A percentile compares a stretch with the other conserved stretches of the same genome.
Conservation (phyloP, 2,888 invertebrate species). For the Coronaproctus castanopsis region DNA sequence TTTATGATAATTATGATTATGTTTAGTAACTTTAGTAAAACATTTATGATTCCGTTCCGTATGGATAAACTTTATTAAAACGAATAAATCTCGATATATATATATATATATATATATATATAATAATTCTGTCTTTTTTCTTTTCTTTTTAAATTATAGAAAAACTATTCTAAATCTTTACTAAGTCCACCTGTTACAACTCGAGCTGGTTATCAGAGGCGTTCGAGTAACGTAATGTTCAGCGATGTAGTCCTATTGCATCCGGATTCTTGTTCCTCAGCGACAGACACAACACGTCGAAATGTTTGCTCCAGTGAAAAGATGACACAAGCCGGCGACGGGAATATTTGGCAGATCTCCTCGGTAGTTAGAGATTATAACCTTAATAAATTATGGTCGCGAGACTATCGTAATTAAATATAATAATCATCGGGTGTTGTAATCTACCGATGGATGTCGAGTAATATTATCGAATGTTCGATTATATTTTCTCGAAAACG, state of each 20-base stretch:
- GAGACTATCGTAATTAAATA: too few species aligned
- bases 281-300: slow-evolving; percentile 10
- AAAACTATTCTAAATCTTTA: not conserved
- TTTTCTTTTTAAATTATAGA: too few species aligned
- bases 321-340: slow-evolving; percentile 67
- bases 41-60: too few species aligned
- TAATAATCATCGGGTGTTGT: not conserved
- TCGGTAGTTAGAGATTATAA: not conserved
- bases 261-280: slow-evolving; percentile 20
- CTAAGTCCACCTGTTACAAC: not conserved
- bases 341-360: slow-evolving; percentile 37
- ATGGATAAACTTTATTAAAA: too few species aligned
- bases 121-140: too few species aligned
- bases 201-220: slow-evolving; percentile 25
- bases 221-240: slow-evolving; percentile 73
- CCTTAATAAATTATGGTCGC: too few species aligned
- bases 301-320: slow-evolving; percentile 43
- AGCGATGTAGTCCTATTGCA: slow-evolving; percentile 56
- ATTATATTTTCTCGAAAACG: not conserved
- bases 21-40: too few species aligned
- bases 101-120: too few species aligned
- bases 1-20: too few species aligned
- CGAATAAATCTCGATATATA: too few species aligned
- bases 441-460: not conserved
- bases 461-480: not conserved